Conservation (phyloP, 1,140 invertebrate genomes). For the Dermatophagoides farinae region DNA sequence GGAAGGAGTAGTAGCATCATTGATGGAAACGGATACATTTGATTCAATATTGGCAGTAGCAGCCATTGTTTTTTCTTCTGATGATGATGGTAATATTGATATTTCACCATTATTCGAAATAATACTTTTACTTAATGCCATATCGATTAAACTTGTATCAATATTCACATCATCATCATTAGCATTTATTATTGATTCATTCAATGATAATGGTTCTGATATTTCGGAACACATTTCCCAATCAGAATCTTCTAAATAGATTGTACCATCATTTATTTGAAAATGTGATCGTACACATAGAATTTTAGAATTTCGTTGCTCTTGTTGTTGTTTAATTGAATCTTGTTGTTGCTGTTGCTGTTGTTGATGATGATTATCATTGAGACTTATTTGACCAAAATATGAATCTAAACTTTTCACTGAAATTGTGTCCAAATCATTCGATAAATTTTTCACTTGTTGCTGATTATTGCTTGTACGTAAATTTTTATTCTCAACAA, state of each 20-base stretch:
- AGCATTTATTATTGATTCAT: background rate
- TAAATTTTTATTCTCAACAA: background rate
- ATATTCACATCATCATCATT: background rate
- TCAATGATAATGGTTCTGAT: background rate
- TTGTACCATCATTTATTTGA: conserved; percentile 2
- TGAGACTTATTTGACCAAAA: background rate
- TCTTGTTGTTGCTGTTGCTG: background rate
- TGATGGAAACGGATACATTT: background rate
- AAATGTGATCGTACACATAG: conserved; percentile 4
- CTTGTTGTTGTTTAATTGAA: background rate
- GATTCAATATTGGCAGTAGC: background rate
- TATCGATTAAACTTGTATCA: background rate
- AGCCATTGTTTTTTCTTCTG: background rate
- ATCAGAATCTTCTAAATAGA: conserved; percentile 5
- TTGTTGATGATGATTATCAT: background rate
- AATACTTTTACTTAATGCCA: background rate
- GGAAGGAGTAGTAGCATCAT: too few relatives aligned
- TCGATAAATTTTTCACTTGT: background rate
- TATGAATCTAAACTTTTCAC: conserved; percentile 3
- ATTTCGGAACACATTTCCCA: conserved; percentile 9
- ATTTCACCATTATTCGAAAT: background rate
- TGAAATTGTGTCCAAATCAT: background rate
- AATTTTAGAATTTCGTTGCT: background rate
- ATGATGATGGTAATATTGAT: background rate
- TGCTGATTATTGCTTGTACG: background rate